Base-by-base conservation (phyloP, 2,797 vertebrate species). In the Pipistrellus pipistrellus region DNA sequence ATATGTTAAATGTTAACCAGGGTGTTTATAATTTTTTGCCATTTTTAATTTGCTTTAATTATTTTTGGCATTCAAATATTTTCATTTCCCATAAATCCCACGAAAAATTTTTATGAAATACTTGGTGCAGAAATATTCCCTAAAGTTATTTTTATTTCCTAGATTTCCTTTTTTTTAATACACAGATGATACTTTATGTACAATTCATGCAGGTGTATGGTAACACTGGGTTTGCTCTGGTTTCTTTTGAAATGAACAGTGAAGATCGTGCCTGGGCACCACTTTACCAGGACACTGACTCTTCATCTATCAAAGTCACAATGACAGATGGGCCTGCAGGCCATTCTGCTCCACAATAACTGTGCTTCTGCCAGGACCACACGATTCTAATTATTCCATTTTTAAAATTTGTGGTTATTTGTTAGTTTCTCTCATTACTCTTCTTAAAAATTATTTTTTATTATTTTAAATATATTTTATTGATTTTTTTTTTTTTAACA, bases 51-150 rank as follows among this genome's bases (percentile, higher is more conserved):
- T 66, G 78, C 11, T 77, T 68, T 55, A 71, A 62, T 76, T 80
- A 72, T 69, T 88, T 88, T 30, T 75, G 21, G 32, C 23, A 30
- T 57, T 85, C 44, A 53, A 4, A 90, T 71, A 38, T 84, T 80
- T 92, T 86, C 83, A 92, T 92, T 62, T 73, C 30, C 62, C 41
- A 35, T 30, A 82, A 90, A 77, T 73, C n/a, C 18, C 17, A 76
- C 38, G 66, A 46, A 76, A 77, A 32, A 59, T 15, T 85, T 77
- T 55, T 6, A 78, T 10, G 7, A 66, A 27, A 90, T 84, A 83
- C 80, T 75, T 55, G 71, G 38, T 41, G n/a, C 8, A 92, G 64
- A 87, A 92, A 86, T 11, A 55, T 59, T 51, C 35, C 21, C 48
- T 21, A 66, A 66, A 72, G 18, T 21, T 64, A 3, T 48, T 91